Conservation (phyloP, 2,113 vertebrate genomes). For the Hippocampus mohnikei region DNA sequence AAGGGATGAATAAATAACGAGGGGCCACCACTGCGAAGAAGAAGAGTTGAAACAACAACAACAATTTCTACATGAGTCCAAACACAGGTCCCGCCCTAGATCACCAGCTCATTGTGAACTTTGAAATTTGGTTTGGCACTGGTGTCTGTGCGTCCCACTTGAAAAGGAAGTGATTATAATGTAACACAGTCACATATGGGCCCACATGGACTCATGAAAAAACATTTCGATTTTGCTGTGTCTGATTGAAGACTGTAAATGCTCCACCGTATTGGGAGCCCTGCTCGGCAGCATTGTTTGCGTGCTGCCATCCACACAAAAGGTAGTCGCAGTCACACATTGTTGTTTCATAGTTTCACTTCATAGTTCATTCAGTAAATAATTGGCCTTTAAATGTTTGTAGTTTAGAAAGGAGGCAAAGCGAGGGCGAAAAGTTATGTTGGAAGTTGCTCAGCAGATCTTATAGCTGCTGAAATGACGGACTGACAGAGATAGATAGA, state of each 20-base stretch:
- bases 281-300: too few relatives aligned
- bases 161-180: too few relatives aligned
- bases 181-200: too few relatives aligned
- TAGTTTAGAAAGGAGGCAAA: too few relatives aligned
- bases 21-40: background rate
- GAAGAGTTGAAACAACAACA: background rate
- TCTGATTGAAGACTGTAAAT: too few relatives aligned
- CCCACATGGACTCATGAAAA: too few relatives aligned
- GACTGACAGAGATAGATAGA: too few relatives aligned
- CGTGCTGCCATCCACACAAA: background rate
- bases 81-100: slow-evolving; percentile 9
- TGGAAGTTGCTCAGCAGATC: background rate
- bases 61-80: background rate
- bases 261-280: too few relatives aligned
- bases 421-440: too few relatives aligned
- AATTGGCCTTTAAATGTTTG: background rate
- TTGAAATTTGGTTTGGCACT: background rate
- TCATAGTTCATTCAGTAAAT: background rate
- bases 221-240: too few relatives aligned
- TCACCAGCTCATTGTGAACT: background rate
- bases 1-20: background rate
- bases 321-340: background rate
- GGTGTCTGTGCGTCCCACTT: background rate
- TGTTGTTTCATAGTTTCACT: background rate
- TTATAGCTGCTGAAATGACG: too few relatives aligned